A percentile compares a stretch with the other conserved stretches of the same genome.
These are phyloP conservation scores for Nomada ruficornis DNA, from an alignment of 2,888 invertebrate genomes.

Conservation along the genomic window DNA sequence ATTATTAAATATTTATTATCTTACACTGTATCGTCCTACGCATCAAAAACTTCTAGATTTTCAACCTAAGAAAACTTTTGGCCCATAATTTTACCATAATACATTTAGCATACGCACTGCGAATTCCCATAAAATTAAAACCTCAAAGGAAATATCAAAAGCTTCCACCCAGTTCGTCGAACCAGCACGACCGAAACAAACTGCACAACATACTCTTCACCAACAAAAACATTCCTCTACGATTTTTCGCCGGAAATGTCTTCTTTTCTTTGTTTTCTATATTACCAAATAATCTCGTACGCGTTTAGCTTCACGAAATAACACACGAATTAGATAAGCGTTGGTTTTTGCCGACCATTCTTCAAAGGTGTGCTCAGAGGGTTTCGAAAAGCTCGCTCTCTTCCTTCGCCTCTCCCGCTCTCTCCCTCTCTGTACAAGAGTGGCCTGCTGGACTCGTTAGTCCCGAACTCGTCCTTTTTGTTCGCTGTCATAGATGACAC, in stretches of 20 bases:
- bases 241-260: neutral
- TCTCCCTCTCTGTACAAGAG: conserved; percentile 22
- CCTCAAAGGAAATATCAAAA: too few relatives aligned
- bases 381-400: neutral
- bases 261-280: neutral
- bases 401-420: neutral
- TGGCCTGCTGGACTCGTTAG: conserved; percentile 68
- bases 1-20: too few relatives aligned
- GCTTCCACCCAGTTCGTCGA: too few relatives aligned
- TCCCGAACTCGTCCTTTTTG: conserved; percentile 63
- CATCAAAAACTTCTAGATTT: too few relatives aligned
- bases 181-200: too few relatives aligned
- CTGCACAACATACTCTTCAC: too few relatives aligned
- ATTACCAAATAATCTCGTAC: neutral
- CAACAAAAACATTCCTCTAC: neutral
- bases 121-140: too few relatives aligned
- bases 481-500: conserved; percentile 70
- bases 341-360: neutral
- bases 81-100: too few relatives aligned
- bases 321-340: conserved; percentile 32
- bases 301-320: neutral
- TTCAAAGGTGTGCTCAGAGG: neutral
- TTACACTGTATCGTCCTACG: too few relatives aligned
- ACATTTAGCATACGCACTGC: too few relatives aligned
- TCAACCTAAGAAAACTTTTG: too few relatives aligned